Evolutionary conservation across 2,113 vertebrate genomes (phyloP).

Genomic region (Mohoua ochrocephala): DNA sequence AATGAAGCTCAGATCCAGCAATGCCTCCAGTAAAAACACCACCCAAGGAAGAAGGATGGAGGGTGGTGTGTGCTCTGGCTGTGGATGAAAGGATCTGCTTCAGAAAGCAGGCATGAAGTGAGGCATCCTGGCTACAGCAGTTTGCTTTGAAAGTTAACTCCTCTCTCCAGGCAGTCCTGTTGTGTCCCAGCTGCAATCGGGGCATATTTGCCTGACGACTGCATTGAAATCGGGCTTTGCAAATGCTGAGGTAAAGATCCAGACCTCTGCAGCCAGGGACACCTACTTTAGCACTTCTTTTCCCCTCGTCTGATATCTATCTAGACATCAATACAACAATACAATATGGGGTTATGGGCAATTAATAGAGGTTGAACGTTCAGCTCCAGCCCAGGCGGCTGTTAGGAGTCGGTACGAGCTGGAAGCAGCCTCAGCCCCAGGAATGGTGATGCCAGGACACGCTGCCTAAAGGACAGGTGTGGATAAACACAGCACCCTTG

Average conservation of each 20-base stretch:
- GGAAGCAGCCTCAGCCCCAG: neutral
- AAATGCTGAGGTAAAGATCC: neutral
- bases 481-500: neutral
- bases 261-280: neutral
- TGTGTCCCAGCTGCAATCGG: neutral
- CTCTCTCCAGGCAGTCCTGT: slow-evolving; percentile 13
- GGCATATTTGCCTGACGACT: neutral
- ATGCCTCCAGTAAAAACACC: slow-evolving; percentile 50
- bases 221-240: neutral
- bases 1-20: neutral
- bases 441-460: neutral
- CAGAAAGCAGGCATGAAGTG: slow-evolving; percentile 32
- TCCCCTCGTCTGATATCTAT: neutral
- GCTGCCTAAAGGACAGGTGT: neutral
- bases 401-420: neutral
- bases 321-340: neutral
- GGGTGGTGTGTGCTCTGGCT: slow-evolving; percentile 55
- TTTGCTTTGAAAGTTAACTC: slow-evolving; percentile 40
- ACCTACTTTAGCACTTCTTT: neutral
- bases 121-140: slow-evolving; percentile 21
- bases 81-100: slow-evolving; percentile 53
- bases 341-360: neutral
- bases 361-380: neutral
- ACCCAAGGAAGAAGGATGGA: slow-evolving; percentile 26
- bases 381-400: neutral